These are phyloP conservation scores for Pipa parva DNA, from an alignment of 2,113 vertebrate genomes.

Conservation along the genomic window DNA sequence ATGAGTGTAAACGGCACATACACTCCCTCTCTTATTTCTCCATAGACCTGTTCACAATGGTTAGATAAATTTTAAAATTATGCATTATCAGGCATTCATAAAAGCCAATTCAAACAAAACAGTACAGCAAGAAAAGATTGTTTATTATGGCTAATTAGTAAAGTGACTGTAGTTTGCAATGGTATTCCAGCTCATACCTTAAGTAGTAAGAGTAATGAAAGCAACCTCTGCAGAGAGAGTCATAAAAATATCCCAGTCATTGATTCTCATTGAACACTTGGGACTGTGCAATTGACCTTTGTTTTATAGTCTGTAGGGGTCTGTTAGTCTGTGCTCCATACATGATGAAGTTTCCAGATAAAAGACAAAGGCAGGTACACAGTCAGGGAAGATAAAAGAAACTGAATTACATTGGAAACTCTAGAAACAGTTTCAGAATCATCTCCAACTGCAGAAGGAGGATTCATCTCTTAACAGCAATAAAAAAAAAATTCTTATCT, in stretches of 20 bases:
- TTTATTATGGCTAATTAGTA: neutral
- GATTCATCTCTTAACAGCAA: constrained; percentile 24
- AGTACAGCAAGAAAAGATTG: no score
- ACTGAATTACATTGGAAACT: constrained; percentile 15
- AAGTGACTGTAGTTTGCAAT: neutral
- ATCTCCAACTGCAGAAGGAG: constrained; percentile 27
- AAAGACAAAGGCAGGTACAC: constrained; percentile 17
- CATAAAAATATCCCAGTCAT: neutral
- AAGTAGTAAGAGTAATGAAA: neutral
- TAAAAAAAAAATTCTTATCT: constrained; percentile 31
- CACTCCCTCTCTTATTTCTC: no score
- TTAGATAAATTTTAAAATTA: neutral
- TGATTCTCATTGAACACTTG: neutral
- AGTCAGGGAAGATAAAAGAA: constrained; percentile 19
- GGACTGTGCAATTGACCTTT: constrained; percentile 4
- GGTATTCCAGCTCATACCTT: neutral
- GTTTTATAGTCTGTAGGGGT: neutral
- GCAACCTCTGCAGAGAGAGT: neutral
- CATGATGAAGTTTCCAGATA: constrained; percentile 14
- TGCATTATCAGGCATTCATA: no score
- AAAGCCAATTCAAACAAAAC: no score
- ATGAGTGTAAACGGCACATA: no score
- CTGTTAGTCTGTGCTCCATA: neutral
- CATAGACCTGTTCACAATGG: no score
- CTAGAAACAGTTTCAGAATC: constrained; percentile 25